Percentiles rank a stretch among this genome's conserved stretches.
phyloP scores from a whole-genome alignment of 2,888 invertebrate genomes.

The Hanleya hanleyi region DNA sequence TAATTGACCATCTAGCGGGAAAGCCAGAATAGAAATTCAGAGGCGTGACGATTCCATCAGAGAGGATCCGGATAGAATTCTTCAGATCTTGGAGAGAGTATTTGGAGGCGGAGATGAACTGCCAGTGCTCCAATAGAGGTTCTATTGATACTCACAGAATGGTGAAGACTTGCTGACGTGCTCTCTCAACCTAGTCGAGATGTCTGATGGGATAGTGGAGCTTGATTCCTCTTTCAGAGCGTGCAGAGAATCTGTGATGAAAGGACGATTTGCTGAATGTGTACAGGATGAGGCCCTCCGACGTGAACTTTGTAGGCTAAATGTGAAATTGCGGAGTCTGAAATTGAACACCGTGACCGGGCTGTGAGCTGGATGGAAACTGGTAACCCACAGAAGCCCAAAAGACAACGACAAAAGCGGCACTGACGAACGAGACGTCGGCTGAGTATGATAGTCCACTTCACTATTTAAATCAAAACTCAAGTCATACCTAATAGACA shows the following conservation, averaged over 20 bases:
- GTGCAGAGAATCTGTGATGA: constrained; percentile 6
- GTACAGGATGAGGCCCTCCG: constrained; percentile 9
- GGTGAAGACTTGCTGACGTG: constrained; percentile 15
- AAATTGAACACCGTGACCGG: constrained; percentile 14
- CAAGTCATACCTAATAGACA: too few species aligned
- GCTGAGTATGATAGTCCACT: too few species aligned
- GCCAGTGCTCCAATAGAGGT: constrained; percentile 10
- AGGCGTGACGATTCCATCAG: not conserved
- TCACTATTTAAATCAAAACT: too few species aligned
- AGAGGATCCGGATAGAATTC: not conserved
- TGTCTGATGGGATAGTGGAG: constrained; percentile 16
- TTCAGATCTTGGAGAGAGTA: constrained; percentile 6
- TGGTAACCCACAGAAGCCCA: not conserved
- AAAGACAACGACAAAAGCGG: not conserved
- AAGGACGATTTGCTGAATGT: constrained; percentile 15
- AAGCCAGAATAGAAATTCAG: not conserved
- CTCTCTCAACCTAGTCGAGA: constrained; percentile 15
- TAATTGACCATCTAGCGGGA: constrained; percentile 13
- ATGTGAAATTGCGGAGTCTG: constrained; percentile 6
- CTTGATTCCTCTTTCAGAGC: constrained; percentile 7
- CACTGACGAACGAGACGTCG: not conserved
- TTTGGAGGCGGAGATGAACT: constrained; percentile 20
- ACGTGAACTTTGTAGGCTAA: constrained; percentile 14
- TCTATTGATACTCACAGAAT: constrained; percentile 8
- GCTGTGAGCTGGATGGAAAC: constrained; percentile 6